Percentiles rank a stretch among this genome's conserved stretches.
Evolutionary conservation across 1,140 invertebrate genomes (phyloP).

Genomic region (Hycleus cichorii): DNA sequence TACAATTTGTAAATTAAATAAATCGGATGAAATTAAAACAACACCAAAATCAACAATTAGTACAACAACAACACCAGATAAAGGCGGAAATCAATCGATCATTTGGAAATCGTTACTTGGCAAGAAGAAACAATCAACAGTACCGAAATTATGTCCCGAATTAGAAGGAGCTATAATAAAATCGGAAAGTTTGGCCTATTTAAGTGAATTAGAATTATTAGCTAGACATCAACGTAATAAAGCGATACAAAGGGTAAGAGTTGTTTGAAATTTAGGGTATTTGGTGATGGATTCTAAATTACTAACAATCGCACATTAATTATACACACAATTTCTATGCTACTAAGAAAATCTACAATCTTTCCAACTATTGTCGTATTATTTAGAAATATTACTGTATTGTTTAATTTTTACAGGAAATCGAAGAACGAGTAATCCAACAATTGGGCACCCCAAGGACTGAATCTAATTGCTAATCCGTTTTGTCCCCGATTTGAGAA

Average conservation of each 20-base stretch:
- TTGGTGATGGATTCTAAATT: slow-evolving; percentile 3
- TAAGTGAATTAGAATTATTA: slow-evolving; percentile 41
- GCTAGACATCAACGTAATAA: slow-evolving; percentile 42
- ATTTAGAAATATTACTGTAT: not conserved
- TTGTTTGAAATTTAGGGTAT: not conserved
- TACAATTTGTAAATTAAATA: not conserved
- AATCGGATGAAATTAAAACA: not conserved
- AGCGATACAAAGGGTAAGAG: slow-evolving; percentile 45
- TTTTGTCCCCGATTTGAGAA: not conserved
- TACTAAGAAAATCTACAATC: too few relatives aligned
- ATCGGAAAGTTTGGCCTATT: slow-evolving; percentile 44
- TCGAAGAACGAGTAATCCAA: slow-evolving; percentile 40
- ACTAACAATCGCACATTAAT: slow-evolving; percentile 3
- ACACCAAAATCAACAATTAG: not conserved
- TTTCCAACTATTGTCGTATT: not conserved
- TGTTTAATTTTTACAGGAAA: slow-evolving; percentile 33
- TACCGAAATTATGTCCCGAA: slow-evolving; percentile 39
- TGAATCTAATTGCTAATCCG: slow-evolving; percentile 31
- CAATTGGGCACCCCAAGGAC: slow-evolving; percentile 37
- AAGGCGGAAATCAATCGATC: not conserved
- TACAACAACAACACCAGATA: slow-evolving; percentile 1
- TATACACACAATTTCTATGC: not conserved
- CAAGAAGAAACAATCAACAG: slow-evolving; percentile 33
- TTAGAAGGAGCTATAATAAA: slow-evolving; percentile 44
- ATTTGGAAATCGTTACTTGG: slow-evolving; percentile 29